Base-by-base conservation (phyloP, 2,797 vertebrate genomes). In the Zenarchopterus dispar region DNA sequence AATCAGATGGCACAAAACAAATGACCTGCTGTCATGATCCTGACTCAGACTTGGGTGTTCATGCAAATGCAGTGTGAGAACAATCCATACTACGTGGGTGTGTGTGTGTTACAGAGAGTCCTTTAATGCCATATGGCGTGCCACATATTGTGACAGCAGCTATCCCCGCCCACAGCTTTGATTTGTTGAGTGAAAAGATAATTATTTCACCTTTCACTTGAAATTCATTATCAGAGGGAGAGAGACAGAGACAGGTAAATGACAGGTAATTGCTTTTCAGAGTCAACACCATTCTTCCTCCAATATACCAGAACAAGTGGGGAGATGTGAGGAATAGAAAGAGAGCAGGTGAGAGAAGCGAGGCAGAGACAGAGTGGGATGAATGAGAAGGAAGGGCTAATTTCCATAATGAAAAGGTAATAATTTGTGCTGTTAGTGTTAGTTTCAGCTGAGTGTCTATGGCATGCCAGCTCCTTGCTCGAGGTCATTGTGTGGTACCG, bases 401-500 rank as follows among this genome's bases (percentile, higher is more conserved):
- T 92, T 90, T 90, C 88, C 85, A 87, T 92, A 85, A 90, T 90
- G 88, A 89, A 90, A 91, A 92, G 89, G 88, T 89, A 91, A 92
- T 91, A 86, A 89, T 90, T 87, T 88, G 83, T 78, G 85, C 75
- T 81, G 86, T 91, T 91, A 77, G 86, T 84, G 84, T 89, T 88
- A 73, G 84, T 89, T 90, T 91, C 84, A 78, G 77, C 80, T 48
- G 60, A 60, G 82, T 84, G 86, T 91, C 84, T 82, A 66, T 59
- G 80, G 74, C 55, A 57, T 84, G 84, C 90, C 84, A 81, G 82
- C 71, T 74, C 75, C 74, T 71, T 48, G 77, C 87, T 87, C 39
- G 64, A 84, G 90, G 91, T 90, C 89, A 89, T 84, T 88, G 89
- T 85, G 75, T 48, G 70, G 22, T 43, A 65, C 42, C 81, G 71